Percentiles rank a stretch among this genome's conserved stretches.
Conservation (phyloP, 2,888 invertebrate species). For the Drosophila ezoana region DNA sequence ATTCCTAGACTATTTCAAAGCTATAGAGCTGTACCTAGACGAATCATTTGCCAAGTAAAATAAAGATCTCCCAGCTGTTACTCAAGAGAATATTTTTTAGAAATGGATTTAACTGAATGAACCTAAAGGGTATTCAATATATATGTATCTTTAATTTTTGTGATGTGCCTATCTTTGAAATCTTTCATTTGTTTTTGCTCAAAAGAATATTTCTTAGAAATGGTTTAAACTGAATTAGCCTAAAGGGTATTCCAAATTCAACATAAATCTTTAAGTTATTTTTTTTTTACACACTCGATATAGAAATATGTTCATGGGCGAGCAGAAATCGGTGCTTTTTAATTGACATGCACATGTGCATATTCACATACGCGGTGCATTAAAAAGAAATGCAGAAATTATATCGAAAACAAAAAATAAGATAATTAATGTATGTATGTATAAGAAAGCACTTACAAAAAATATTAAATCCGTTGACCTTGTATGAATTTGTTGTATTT, state of each 20-base stretch:
- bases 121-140: conserved; percentile 17
- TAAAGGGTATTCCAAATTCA: conserved; percentile 16
- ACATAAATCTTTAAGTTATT: not conserved
- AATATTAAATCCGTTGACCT: conserved; percentile 83
- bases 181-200: no score
- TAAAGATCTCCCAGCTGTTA: no score
- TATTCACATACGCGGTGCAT: conserved; percentile 19
- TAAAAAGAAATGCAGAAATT: conserved; percentile 38
- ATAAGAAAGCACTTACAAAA: conserved; percentile 75
- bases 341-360: conserved; percentile 79
- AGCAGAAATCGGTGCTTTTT: conserved; percentile 45
- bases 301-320: conserved; percentile 42
- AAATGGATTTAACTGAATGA: no score
- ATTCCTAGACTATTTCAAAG: no score
- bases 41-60: no score
- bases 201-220: no score
- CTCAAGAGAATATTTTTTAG: no score
- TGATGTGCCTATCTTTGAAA: no score
- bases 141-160: not conserved
- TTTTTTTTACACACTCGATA: conserved; percentile 17
- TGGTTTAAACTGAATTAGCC: no score
- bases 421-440: conserved; percentile 16
- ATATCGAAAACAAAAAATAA: conserved; percentile 6
- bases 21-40: no score
- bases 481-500: conserved; percentile 69